Evolutionary conservation across 2,113 vertebrate genomes (phyloP).

Genomic region (Aphyosemion australe): DNA sequence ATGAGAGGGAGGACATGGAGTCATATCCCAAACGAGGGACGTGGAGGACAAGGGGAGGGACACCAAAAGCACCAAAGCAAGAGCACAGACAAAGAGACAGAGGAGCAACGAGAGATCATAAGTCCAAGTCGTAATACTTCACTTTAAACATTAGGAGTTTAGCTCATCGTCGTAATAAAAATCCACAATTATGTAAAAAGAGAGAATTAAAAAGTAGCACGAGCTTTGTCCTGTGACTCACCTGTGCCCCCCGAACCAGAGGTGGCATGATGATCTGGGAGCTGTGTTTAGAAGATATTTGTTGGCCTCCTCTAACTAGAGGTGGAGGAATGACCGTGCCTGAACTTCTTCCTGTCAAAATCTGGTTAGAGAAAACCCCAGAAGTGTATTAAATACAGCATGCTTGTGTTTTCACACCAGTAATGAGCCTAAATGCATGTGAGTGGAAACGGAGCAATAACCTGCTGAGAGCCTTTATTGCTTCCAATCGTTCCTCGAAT

Average conservation of each 20-base stretch:
- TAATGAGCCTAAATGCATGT: background rate
- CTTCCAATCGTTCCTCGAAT: constrained; percentile 86
- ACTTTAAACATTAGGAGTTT: too few species aligned
- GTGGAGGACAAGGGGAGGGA: constrained; percentile 31
- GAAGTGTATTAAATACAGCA: background rate
- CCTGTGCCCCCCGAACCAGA: constrained; percentile 92
- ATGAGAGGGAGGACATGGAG: constrained; percentile 45
- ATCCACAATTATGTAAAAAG: background rate
- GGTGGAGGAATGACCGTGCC: constrained; percentile 91
- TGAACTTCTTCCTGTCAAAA: constrained; percentile 80
- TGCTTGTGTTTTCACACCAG: background rate
- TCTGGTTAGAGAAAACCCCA: constrained; percentile 53
- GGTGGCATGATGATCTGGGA: constrained; percentile 95
- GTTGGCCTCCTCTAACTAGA: constrained; percentile 90
- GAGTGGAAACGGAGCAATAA: constrained; percentile 62
- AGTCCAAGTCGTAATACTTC: constrained; percentile 21
- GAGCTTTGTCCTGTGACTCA: constrained; percentile 56
- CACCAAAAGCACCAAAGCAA: constrained; percentile 56
- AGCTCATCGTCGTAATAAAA: background rate
- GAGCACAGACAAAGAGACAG: constrained; percentile 50
- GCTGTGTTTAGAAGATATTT: constrained; percentile 84
- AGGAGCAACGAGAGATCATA: constrained; percentile 49
- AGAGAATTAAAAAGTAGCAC: background rate
- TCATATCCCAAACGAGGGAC: constrained; percentile 30
- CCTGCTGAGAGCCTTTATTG: constrained; percentile 88